Percentiles rank a stretch among this genome's conserved stretches.
phyloP scores from a whole-genome alignment of 1,140 invertebrate genomes.

The Ganaspis sp. region DNA sequence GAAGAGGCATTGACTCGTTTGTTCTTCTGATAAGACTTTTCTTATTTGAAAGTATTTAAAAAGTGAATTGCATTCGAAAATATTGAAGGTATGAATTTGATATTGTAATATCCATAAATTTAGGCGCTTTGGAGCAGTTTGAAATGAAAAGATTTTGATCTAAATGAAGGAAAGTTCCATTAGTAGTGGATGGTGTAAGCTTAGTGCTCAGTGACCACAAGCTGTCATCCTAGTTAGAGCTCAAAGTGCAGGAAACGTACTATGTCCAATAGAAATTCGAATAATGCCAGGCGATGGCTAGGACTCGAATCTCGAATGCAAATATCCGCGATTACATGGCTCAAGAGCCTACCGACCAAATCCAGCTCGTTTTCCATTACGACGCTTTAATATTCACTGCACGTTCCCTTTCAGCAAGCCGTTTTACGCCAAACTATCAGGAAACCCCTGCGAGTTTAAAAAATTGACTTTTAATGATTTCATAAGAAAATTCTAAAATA shows the following conservation, averaged over 20 bases:
- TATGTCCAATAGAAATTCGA: constrained; percentile 21
- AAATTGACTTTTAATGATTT: constrained; percentile 18
- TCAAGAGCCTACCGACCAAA: constrained; percentile 10
- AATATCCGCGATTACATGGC: constrained; percentile 27
- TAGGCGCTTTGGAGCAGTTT: neutral
- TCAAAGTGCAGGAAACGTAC: constrained; percentile 30
- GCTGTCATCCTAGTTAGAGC: constrained; percentile 19
- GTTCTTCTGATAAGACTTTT: too few species aligned
- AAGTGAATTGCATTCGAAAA: neutral
- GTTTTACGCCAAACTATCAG: constrained; percentile 15
- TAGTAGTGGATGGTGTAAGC: constrained; percentile 3
- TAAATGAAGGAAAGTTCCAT: constrained; percentile 17
- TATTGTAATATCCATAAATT: neutral
- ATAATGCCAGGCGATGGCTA: constrained; percentile 18
- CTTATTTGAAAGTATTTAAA: too few species aligned
- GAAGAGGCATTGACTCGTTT: too few species aligned
- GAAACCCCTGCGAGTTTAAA: neutral
- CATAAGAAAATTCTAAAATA: too few species aligned
- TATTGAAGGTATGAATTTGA: neutral
- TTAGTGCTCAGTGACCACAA: constrained; percentile 6
- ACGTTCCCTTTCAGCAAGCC: constrained; percentile 29
- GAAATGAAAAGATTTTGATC: neutral
- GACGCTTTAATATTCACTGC: constrained; percentile 12
- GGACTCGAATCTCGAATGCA: constrained; percentile 27
- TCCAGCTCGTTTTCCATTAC: constrained; percentile 28